Conservation (phyloP, 2,888 invertebrate species). For the Xylota sylvarum region DNA sequence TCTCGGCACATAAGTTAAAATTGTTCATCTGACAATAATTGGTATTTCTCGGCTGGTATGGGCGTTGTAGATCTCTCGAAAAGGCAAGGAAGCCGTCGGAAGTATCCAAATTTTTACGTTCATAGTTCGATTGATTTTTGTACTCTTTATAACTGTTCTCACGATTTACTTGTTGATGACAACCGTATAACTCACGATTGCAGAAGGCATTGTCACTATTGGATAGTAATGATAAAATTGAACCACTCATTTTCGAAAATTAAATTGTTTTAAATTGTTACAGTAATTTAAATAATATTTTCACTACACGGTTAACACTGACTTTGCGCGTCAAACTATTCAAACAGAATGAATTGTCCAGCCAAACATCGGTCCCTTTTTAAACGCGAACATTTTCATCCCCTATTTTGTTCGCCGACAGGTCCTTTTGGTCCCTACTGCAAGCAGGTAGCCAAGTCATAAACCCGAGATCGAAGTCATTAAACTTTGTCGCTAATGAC, state of each 20-base stretch:
- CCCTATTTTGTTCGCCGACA: too few species aligned
- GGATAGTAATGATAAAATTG: slow-evolving; percentile 31
- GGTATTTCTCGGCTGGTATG: neutral
- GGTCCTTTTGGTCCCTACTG: neutral
- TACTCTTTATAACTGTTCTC: slow-evolving; percentile 42
- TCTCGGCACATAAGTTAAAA: neutral
- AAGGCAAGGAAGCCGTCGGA: neutral
- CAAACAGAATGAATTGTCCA: neutral
- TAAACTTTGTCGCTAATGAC: slow-evolving; percentile 6
- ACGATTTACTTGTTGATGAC: neutral
- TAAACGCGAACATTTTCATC: neutral
- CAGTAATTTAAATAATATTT: neutral
- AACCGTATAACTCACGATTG: neutral
- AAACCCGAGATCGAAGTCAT: slow-evolving; percentile 16
- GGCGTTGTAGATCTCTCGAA: neutral
- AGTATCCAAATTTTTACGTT: slow-evolving; percentile 16
- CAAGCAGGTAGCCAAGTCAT: slow-evolving; percentile 7
- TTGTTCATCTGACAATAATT: neutral
- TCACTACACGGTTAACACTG: too few species aligned
- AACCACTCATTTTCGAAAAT: slow-evolving; percentile 51
- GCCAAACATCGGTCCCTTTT: neutral
- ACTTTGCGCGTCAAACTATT: neutral
- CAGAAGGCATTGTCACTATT: slow-evolving; percentile 4
- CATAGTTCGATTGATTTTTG: slow-evolving; percentile 57
- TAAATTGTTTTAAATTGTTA: neutral